Percentiles rank a stretch among this genome's conserved stretches.
These are phyloP conservation scores for Halcyon smyrnensis DNA, from an alignment of 2,797 vertebrate genomes.

Conservation along the genomic window DNA sequence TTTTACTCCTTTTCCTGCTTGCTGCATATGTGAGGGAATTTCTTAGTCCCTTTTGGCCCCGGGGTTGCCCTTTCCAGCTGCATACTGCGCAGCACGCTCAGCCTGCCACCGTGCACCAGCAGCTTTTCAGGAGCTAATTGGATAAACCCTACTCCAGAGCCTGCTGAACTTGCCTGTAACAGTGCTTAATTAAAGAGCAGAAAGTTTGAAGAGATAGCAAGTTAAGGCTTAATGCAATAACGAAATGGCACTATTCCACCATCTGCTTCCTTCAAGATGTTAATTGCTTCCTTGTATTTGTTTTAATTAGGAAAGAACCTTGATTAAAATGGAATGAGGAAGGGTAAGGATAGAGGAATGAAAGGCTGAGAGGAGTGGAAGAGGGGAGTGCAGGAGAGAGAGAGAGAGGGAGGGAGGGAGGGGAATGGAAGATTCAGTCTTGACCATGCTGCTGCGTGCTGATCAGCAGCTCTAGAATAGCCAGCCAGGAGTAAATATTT, in stretches of 20 bases:
- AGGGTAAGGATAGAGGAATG: slow-evolving; percentile 48
- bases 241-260: slow-evolving; percentile 75
- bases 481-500: not conserved
- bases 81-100: not conserved
- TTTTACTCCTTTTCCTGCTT: not conserved
- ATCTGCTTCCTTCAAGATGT: slow-evolving; percentile 77
- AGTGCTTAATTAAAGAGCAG: slow-evolving; percentile 80
- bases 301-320: slow-evolving; percentile 82
- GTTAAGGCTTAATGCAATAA: slow-evolving; percentile 78
- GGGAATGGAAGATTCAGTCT: not conserved
- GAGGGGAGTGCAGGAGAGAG: not conserved
- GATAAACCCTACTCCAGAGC: slow-evolving; percentile 72
- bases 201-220: slow-evolving; percentile 80
- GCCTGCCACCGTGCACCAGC: slow-evolving; percentile 40
- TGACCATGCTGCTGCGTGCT: not conserved
- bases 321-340: slow-evolving; percentile 74
- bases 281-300: slow-evolving; percentile 84
- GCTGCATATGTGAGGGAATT: not conserved
- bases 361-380: slow-evolving; percentile 23
- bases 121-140: slow-evolving; percentile 73
- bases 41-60: not conserved
- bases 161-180: slow-evolving; percentile 76
- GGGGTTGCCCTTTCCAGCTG: not conserved
- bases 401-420: not conserved
- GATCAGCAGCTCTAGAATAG: not conserved